Evolutionary conservation across 1,140 invertebrate species (phyloP).

Genomic region (Copidosoma floridanum): DNA sequence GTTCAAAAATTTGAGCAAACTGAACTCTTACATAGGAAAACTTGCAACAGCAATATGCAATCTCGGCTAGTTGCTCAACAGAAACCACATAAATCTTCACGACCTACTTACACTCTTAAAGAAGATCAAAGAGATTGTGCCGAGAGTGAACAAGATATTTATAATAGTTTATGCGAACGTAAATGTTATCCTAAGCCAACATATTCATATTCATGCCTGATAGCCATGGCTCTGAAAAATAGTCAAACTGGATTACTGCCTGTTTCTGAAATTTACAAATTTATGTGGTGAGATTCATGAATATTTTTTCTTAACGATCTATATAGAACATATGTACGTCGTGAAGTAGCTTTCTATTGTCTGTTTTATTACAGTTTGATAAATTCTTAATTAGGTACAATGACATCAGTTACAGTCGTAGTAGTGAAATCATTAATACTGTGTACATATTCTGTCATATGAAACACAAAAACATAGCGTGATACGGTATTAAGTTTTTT

Average conservation of each 20-base stretch:
- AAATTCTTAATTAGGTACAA: too few relatives aligned
- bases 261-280: conserved; percentile 97
- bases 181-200: conserved; percentile 91
- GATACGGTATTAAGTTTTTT: too few relatives aligned
- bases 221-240: conserved; percentile 96
- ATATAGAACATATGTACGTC: too few relatives aligned
- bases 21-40: too few relatives aligned
- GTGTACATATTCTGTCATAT: too few relatives aligned
- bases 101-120: conserved; percentile 20
- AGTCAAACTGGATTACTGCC: conserved; percentile 90
- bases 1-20: too few relatives aligned
- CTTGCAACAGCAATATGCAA: conserved; percentile 49
- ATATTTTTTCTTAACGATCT: too few relatives aligned
- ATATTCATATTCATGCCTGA: conserved; percentile 96
- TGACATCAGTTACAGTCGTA: too few relatives aligned
- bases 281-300: conserved; percentile 81
- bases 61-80: not conserved
- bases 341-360: too few relatives aligned
- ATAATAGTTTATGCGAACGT: conserved; percentile 53
- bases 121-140: conserved; percentile 25
- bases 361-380: too few relatives aligned
- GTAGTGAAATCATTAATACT: too few relatives aligned
- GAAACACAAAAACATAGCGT: too few relatives aligned
- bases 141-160: conserved; percentile 48
- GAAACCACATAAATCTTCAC: not conserved